Base-by-base conservation (phyloP, 2,797 vertebrate species). In the Microcaecilia unicolor region DNA sequence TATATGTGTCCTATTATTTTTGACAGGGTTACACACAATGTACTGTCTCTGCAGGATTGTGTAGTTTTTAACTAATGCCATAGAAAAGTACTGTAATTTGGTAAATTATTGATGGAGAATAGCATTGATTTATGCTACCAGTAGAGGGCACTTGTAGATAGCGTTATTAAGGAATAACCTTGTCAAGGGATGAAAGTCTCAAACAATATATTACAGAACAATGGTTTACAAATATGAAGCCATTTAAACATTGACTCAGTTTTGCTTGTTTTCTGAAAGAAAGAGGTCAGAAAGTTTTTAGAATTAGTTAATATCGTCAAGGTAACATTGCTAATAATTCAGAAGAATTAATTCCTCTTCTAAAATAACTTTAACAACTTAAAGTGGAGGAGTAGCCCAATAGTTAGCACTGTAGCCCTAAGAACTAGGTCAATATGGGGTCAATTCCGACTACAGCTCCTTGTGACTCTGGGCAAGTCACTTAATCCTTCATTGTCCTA, bases 91-190 rank as follows among this genome's bases (percentile, higher is more conserved):
- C n/a, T n/a, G n/a, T n/a, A n/a, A n/a, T n/a, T n/a, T n/a, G n/a
- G n/a, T n/a, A n/a, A n/a, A n/a, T n/a, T n/a, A n/a, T n/a, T n/a
- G n/a, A n/a, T n/a, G n/a, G n/a, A n/a, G n/a, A n/a, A n/a, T n/a
- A n/a, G n/a, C n/a, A 20, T n/a, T 64, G 18, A n/a, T 42, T 2
- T 22, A 3, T 24, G 13, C 15, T 10, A 28, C 41, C 78, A 66
- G 61, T 37, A 79, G 80, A 69, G 73, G 38, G 76, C 61, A 51
- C 68, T 67, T 53, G 63, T 42, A 61, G 49, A 70, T 40, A 66
- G 27, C 14, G 27, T 8, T 38, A 43, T 3, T 30, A 46, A 16
- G 5, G 12, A 10, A 31, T 25, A 10, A 28, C 1, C 13, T 4
- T 27, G 7, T 20, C 8, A 31, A 49, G 8, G n/a, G n/a, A n/a